Evolutionary conservation across 2,797 vertebrate species (phyloP), one percentile per base, ranked within the genome.

Genomic region (Picus viridis): DNA sequence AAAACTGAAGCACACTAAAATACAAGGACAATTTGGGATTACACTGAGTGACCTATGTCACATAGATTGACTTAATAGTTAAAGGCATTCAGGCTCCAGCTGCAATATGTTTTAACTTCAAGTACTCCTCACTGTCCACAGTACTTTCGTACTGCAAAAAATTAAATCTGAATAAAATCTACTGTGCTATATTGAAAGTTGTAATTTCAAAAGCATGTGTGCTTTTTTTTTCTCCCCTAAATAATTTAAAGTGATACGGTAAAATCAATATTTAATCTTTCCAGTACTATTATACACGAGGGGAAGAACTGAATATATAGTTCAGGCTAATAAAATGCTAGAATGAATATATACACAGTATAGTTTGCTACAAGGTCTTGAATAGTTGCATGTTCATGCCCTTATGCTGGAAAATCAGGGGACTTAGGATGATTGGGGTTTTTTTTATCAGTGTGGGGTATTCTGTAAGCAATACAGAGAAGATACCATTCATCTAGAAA

Each of bases 221-320:
- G 83, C 86, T 79, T 86, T 67, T 86, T 65, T 89, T 86, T 90
- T 73, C 84, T 63, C 10, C 27, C 70, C 43, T 91, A 81, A 94
- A 90, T 89, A 92, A 83, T 88, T 90, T 94, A 69, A 89, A 93
- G 30, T 86, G 86, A 92, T 62, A 91, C 87, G 43, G 29, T 14
- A 94, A 97, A 96, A 96, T 97, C 94, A 96, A 96, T 96, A 92
- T 93, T 91, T 96, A 97, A 97, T 96, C 89, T 97, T 92, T 88
- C 57, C 63, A 88, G 56, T 84, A 68, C 67, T 85, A 59, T 93
- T 93, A 88, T 73, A 73, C 51, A 74, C 69, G 36, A 26, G 16
- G 20, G 68, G 45, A 87, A 78, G 56, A 77, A 88, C n/a, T 71
- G 84, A 75, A 88, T 94, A 72, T 92, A 87, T 82, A 91, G 27